Evolutionary conservation across 1,140 invertebrate species (phyloP).

Genomic region (Goniozus legneri): DNA sequence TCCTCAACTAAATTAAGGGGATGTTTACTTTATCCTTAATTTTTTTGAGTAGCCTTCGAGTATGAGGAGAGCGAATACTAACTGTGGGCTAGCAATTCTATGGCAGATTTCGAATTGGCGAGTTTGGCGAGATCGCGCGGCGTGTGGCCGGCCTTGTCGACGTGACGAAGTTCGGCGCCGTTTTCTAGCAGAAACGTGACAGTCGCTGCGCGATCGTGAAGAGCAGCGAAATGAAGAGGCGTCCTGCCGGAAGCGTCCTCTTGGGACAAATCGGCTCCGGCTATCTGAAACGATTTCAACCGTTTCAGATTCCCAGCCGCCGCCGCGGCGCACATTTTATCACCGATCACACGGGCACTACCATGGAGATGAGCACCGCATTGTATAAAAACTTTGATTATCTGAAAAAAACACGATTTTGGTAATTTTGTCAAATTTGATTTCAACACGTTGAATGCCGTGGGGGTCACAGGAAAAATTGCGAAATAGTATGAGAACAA

Average conservation of each 20-base stretch:
- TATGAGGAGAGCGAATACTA: too few species aligned
- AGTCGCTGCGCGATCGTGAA: constrained; percentile 46
- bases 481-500: too few species aligned
- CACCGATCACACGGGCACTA: constrained; percentile 52
- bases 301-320: constrained; percentile 56
- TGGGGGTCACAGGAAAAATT: too few species aligned
- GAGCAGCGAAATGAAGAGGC: constrained; percentile 59
- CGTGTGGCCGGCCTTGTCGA: constrained; percentile 52
- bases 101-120: constrained; percentile 30
- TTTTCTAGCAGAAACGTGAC: constrained; percentile 50
- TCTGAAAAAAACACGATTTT: constrained; percentile 22
- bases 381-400: constrained; percentile 58
- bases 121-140: constrained; percentile 52
- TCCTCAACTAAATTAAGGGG: too few species aligned
- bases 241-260: constrained; percentile 60
- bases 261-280: constrained; percentile 63
- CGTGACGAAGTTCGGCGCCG: constrained; percentile 32
- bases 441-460: too few species aligned
- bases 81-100: too few species aligned
- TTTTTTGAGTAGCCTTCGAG: too few species aligned
- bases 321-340: constrained; percentile 62
- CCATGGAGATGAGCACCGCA: constrained; percentile 65
- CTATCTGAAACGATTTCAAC: constrained; percentile 60
- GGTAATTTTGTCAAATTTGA: neutral
- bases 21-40: too few species aligned